Conservation (phyloP, 2,888 invertebrate genomes). For the Drosophila anomalata region DNA sequence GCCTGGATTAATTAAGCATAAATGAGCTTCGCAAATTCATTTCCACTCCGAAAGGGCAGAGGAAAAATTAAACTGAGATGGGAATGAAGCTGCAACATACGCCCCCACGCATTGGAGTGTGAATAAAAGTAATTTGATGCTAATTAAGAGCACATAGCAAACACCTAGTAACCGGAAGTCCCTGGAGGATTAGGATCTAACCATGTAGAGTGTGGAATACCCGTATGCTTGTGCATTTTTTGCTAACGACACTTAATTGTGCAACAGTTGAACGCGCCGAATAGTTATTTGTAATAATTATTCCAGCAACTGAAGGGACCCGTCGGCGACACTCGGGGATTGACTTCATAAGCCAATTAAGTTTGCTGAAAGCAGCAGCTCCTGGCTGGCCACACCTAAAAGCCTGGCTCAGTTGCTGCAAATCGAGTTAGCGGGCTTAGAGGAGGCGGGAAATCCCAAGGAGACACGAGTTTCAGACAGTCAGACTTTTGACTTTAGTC, state of each 20-base stretch:
- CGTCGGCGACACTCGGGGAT: conserved; percentile 32
- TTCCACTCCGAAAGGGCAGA: not conserved
- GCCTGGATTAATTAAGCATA: conserved; percentile 39
- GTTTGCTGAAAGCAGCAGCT: conserved; percentile 40
- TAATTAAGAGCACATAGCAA: conserved; percentile 67
- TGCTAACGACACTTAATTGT: conserved; percentile 71
- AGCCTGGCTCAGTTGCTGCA: conserved; percentile 63
- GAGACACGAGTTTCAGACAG: conserved; percentile 34
- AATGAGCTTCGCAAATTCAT: conserved; percentile 16
- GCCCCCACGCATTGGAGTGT: conserved; percentile 55
- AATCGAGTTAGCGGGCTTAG: conserved; percentile 63
- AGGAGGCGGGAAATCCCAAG: conserved; percentile 17
- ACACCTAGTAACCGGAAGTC: conserved; percentile 21
- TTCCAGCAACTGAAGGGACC: conserved; percentile 20
- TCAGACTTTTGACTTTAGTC: conserved; percentile 14
- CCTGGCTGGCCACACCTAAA: conserved; percentile 56
- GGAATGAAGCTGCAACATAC: conserved; percentile 38
- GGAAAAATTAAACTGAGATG: conserved; percentile 5
- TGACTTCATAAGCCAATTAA: conserved; percentile 61
- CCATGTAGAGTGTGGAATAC: not conserved
- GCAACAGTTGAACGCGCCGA: conserved; percentile 41
- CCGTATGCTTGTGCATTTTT: conserved; percentile 29
- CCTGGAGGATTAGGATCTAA: conserved; percentile 13
- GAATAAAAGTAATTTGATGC: conserved; percentile 73
- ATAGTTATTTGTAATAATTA: conserved; percentile 68